A percentile compares a stretch with the other conserved stretches of the same genome.
phyloP scores from a whole-genome alignment of 2,113 vertebrate genomes.

The Gorsachius goisagi region DNA sequence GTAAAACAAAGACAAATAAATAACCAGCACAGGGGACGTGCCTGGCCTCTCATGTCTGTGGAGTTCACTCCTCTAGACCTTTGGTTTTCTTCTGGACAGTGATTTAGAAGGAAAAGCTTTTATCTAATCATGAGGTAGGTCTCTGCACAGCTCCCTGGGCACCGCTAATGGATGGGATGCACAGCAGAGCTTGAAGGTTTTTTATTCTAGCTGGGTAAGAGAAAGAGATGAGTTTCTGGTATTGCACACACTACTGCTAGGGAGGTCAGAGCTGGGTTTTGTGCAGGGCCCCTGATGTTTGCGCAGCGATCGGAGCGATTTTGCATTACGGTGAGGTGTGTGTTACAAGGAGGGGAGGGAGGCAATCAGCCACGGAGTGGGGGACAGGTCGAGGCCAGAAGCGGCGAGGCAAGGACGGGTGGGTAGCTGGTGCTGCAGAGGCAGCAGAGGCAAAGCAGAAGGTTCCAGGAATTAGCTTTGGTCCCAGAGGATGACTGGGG shows the following conservation, averaged over 20 bases:
- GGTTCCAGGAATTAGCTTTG: background rate
- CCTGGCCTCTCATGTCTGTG: background rate
- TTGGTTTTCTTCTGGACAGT: conserved; percentile 13
- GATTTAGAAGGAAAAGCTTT: conserved; percentile 64
- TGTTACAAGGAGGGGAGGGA: background rate
- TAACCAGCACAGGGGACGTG: background rate
- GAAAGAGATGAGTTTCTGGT: background rate
- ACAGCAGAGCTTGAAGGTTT: background rate
- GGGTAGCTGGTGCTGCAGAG: background rate
- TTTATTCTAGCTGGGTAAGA: background rate
- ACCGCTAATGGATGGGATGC: conserved; percentile 15
- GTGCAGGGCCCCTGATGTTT: background rate
- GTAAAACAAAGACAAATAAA: background rate
- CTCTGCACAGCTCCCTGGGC: conserved; percentile 11
- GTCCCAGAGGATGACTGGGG: background rate
- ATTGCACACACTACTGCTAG: background rate
- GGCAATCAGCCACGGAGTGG: background rate
- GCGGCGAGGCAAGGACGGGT: fast-evolving
- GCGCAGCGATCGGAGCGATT: background rate
- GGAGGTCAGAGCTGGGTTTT: background rate
- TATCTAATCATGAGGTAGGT: conserved; percentile 41
- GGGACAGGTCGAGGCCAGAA: fast-evolving
- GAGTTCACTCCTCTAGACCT: conserved; percentile 1
- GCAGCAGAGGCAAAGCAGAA: background rate
- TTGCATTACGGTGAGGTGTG: background rate